Evolutionary conservation across 2,113 vertebrate species (phyloP).

Genomic region (Aspidoscelis tigris): DNA sequence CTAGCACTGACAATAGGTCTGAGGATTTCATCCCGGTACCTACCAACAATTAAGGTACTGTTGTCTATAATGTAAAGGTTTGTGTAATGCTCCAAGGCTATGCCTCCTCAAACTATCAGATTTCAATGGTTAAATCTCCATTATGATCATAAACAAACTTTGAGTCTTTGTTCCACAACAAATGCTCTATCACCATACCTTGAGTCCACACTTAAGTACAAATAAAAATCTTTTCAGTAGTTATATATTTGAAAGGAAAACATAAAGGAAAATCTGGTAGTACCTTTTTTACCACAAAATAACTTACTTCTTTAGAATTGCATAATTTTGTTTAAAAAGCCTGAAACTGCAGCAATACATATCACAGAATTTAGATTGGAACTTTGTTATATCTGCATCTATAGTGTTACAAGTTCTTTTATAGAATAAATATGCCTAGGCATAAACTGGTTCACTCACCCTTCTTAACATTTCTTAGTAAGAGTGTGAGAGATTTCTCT

Average conservation of each 20-base stretch:
- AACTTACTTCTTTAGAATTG: background rate
- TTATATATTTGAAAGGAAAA: constrained; percentile 6
- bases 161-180: background rate
- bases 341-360: background rate
- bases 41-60: background rate
- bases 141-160: background rate
- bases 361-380: background rate
- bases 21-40: too few relatives aligned
- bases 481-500: too few relatives aligned
- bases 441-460: background rate
- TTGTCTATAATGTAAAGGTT: background rate
- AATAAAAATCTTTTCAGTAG: background rate
- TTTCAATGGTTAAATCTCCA: background rate
- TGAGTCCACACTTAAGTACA: background rate
- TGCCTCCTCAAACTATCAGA: background rate
- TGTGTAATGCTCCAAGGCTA: too few relatives aligned
- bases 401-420: background rate
- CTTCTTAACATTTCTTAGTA: too few relatives aligned
- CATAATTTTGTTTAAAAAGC: background rate
- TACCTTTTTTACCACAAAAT: background rate
- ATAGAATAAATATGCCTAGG: background rate
- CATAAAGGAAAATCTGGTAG: constrained; percentile 16
- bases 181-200: background rate
- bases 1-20: too few relatives aligned
- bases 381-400: background rate